A percentile compares a stretch with the other conserved stretches of the same genome.
These are phyloP conservation scores for Chamaea fasciata DNA, from an alignment of 2,113 vertebrate species.

Conservation along the genomic window DNA sequence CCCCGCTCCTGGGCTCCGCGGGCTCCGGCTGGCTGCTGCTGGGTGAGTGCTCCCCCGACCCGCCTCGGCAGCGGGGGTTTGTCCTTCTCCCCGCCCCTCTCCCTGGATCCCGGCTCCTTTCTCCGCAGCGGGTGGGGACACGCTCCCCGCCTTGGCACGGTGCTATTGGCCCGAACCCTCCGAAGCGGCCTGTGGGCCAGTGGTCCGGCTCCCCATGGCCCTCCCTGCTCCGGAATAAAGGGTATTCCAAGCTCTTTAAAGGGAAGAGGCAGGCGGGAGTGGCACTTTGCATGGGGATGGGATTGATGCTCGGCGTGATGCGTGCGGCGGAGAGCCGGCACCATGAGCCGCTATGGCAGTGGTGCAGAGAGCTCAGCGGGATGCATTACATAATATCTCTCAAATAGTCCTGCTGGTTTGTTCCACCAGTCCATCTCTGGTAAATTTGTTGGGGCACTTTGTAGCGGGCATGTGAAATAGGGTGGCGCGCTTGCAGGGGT, in stretches of 20 bases:
- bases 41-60: slow-evolving; percentile 59
- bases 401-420: background rate
- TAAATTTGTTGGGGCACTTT: background rate
- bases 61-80: no score
- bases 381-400: background rate
- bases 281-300: background rate
- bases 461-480: fast-evolving
- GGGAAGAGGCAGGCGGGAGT: background rate
- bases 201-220: background rate
- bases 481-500: background rate
- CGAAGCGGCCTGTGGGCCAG: background rate
- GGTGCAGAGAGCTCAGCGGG: background rate
- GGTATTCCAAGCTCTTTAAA: background rate
- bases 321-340: background rate
- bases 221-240: background rate
- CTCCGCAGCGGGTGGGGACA: background rate
- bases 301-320: background rate
- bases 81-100: background rate
- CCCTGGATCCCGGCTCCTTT: background rate
- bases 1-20: slow-evolving; percentile 72
- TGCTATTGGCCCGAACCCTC: background rate
- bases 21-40: slow-evolving; percentile 73
- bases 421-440: fast-evolving
- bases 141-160: background rate
- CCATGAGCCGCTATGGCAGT: background rate